Conservation (phyloP, 2,113 vertebrate genomes). For the Apus apus region DNA sequence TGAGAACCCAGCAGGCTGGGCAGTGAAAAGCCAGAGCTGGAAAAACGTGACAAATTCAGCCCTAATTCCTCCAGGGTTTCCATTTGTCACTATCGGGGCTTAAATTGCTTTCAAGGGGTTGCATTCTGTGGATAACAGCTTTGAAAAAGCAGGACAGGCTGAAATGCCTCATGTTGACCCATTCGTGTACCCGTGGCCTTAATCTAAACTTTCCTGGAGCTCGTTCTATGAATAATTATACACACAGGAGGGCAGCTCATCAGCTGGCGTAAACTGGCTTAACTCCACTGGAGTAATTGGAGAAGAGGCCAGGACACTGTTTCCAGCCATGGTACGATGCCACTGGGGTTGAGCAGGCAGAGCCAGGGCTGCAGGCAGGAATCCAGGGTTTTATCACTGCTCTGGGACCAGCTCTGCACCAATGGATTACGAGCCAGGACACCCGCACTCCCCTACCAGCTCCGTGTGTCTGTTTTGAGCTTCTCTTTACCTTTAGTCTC, state of each 20-base stretch:
- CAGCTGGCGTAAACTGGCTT: constrained; percentile 29
- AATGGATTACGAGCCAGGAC: neutral
- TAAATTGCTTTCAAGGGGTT: neutral
- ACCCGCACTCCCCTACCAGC: neutral
- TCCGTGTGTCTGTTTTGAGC: neutral
- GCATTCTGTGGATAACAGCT: neutral
- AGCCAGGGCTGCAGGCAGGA: neutral
- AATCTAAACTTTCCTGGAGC: constrained; percentile 44
- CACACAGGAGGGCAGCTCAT: constrained; percentile 43
- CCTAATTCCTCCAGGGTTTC: neutral
- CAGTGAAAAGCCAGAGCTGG: neutral
- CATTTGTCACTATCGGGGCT: neutral
- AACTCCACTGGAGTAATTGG: neutral
- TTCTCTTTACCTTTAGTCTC: neutral
- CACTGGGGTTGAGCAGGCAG: neutral
- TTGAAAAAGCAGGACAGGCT: neutral
- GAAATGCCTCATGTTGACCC: constrained; percentile 14
- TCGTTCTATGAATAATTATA: constrained; percentile 28
- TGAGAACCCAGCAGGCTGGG: neutral
- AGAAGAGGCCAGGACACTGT: neutral
- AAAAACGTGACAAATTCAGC: neutral
- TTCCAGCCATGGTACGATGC: neutral
- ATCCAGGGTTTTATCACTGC: neutral
- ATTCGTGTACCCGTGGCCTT: neutral
- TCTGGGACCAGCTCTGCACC: neutral